Percentiles rank a stretch among this genome's conserved stretches.
phyloP scores from a whole-genome alignment of 2,888 invertebrate species.

The Sipha maydis region DNA sequence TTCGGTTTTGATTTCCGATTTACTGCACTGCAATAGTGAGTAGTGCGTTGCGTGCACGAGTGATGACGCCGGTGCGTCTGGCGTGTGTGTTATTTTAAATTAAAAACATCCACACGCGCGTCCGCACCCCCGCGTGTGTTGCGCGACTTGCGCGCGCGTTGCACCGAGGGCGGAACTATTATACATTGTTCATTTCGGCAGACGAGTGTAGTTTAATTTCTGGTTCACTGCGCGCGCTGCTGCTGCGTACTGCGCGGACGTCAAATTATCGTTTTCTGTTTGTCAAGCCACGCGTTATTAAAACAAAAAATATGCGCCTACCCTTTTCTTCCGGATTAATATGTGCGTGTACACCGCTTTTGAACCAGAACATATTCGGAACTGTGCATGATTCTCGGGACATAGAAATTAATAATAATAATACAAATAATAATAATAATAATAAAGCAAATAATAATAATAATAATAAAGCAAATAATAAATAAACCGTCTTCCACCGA shows the following conservation, averaged over 20 bases:
- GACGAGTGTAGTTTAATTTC: slow-evolving; percentile 53
- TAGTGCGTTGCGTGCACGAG: too few species aligned
- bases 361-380: neutral
- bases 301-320: slow-evolving; percentile 44
- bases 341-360: neutral
- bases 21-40: neutral
- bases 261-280: slow-evolving; percentile 40
- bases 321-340: slow-evolving; percentile 13
- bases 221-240: slow-evolving; percentile 26
- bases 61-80: neutral
- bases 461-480: too few species aligned
- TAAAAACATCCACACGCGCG: slow-evolving; percentile 17
- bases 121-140: neutral
- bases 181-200: slow-evolving; percentile 41
- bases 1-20: neutral
- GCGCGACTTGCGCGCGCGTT: neutral
- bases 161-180: slow-evolving; percentile 27
- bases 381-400: neutral
- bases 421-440: neutral
- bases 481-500: too few species aligned
- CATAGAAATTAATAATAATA: neutral
- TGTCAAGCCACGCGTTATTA: slow-evolving; percentile 63
- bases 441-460: too few species aligned
- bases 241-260: neutral
- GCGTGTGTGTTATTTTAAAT: slow-evolving; percentile 55